Evolutionary conservation across 2,888 invertebrate genomes (phyloP), one percentile per base, ranked within the genome.

Genomic region (Caenorhabditis macrosperma): DNA sequence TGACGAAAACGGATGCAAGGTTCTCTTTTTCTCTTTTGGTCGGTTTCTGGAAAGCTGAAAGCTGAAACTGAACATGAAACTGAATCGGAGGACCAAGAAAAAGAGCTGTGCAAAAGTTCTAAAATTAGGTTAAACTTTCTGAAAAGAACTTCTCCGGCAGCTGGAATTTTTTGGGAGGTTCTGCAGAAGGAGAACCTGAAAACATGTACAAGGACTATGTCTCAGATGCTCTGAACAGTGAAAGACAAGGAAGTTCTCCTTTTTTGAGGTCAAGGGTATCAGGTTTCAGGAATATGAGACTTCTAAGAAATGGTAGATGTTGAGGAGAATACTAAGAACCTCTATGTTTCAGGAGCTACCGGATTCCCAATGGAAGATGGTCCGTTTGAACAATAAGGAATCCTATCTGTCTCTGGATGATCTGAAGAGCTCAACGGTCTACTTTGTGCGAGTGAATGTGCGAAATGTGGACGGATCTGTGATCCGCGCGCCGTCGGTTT

Each of bases 381-480:
- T 84, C 52, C 81, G 82, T 9, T 64, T 87, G 7, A 82, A 87
- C 64, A 81, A 81, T 48, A 68, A 72, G 26, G 87, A 88, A 46
- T 83, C 85, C 4, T 72, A 86, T 1, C 74, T 86, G 4, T 83
- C 85, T 9, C 63, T 89, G 35, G 82, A 84, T 35, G 81, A 85
- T 38, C 78, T 89, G 38, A 82, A 83, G 57, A 85, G 85, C 54
- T 83, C 86, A 6, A 90, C 90, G 9, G 86, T 86, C 33, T 90
- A 90, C 64, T 90, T 80, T 60, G 90, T 88, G 1, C 81, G 84
- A 48, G 85, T 90, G 50, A 85, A 87, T 61, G 85, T 90, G 4
- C 82, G 87, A 12, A 82, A 85, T 33, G 52, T 38, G 24, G 87
- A 89, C 61, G 90, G 90, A 15, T 79, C 82, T 1, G 76, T 87